Conservation (phyloP, 2,888 invertebrate genomes). For the Caenorhabditis becei region DNA sequence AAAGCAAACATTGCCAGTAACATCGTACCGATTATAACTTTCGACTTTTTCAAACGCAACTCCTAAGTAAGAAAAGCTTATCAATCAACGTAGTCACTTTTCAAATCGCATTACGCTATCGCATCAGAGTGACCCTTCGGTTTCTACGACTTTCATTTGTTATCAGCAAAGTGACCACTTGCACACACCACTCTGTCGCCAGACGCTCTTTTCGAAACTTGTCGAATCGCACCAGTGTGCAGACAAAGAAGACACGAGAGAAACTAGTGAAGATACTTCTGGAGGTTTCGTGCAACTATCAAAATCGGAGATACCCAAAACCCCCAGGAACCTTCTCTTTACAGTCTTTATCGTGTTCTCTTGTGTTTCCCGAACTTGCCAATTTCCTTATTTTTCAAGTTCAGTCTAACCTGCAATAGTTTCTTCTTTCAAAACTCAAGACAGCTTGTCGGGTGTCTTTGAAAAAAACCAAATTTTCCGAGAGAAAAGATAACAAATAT, state of each 20-base stretch:
- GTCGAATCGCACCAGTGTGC: background rate
- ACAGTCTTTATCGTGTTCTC: too few species aligned
- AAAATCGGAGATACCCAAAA: too few species aligned
- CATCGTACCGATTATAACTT: background rate
- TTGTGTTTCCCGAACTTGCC: too few species aligned
- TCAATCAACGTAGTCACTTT: background rate
- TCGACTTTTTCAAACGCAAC: constrained; percentile 6
- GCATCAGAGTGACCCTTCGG: background rate
- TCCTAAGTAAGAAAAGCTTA: constrained; percentile 10
- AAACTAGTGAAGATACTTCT: background rate
- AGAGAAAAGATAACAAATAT: constrained; percentile 41
- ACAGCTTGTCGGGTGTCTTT: constrained; percentile 31
- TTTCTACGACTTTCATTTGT: background rate
- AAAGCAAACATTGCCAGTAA: constrained; percentile 13
- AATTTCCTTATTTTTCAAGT: too few species aligned
- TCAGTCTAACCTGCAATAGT: too few species aligned
- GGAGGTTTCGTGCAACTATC: too few species aligned
- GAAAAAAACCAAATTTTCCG: constrained; percentile 18
- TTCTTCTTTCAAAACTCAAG: constrained; percentile 1
- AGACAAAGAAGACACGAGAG: too few species aligned
- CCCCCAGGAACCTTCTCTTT: too few species aligned
- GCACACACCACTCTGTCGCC: constrained; percentile 15
- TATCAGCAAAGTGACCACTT: constrained; percentile 30
- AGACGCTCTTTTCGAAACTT: constrained; percentile 17
- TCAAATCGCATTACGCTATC: constrained; percentile 3